Base-by-base conservation (phyloP, 2,113 vertebrate genomes). In the Archilochus colubris region DNA sequence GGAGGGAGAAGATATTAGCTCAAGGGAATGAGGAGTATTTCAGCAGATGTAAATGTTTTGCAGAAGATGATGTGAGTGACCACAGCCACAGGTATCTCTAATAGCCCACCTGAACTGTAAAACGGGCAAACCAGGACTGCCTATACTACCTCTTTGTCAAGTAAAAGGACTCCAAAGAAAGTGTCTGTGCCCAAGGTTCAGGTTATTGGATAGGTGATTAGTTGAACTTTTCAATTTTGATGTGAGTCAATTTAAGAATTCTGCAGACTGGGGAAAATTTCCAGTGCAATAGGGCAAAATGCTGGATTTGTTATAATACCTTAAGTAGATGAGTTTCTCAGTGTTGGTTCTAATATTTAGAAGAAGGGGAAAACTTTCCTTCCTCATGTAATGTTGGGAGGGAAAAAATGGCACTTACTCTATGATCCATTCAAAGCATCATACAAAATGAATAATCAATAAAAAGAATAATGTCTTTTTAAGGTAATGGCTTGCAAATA, bases 361-460 rank as follows among this genome's bases (percentile, higher is more conserved):
- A 61, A 38, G 30, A 46, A 62, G 7, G 2, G 58, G 9, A 14
- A 69, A 75, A 2, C 1, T 3, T 66, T 68, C 21, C 14, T 67
- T 79, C 79, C 33, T 48, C 84, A 58, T n/a, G 7, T 58, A 33
- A 20, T 27, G 3, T 6, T 43, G 33, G 11, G 20, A 75, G 43
- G 5, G 7, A 36, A 76, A 64, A 66, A 83, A 46, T 0, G 0
- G 2, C 21, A 22, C 9, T 87, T 75, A 20, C 6, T 36, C 20
- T 7, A 1, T 46, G 16, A 20, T 36, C 5, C 6, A 55, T 19
- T 78, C n/a, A 20, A 55, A 82, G 27, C 3, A 48, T 11, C 11
- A 67, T 78, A 55, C 9, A 75, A 78, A 87, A 44, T 51, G 12
- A 70, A 59, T 31, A 54, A 59, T 46, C 74, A 51, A 27, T 78